Evolutionary conservation across 92 coral and sea anemone genomes (phyloP), one percentile per base, ranked within the genome.

Genomic region (Hydrozoanthus gracilis): DNA sequence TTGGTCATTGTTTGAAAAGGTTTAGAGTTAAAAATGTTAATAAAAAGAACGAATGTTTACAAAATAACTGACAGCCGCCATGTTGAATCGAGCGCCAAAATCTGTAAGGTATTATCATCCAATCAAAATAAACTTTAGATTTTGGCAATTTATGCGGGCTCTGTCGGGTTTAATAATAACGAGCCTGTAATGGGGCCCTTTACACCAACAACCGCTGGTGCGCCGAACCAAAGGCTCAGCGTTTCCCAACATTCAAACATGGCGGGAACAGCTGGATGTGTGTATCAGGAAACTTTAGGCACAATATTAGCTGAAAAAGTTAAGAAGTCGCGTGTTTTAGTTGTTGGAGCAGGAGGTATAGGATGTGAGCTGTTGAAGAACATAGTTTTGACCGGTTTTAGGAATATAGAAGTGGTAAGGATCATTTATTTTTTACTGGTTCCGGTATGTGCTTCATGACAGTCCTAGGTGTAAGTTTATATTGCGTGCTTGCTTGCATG

Each of bases 311-410:
- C 94, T 72, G 89, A 92, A 52, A 78, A 82, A 12, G 97, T 97
- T 54, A 76, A 58, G 50, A 95, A 88, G 52, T 73, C 94, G 67
- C 92, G 90, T 72, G 90, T 97, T 46, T 86, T 97, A 16, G 98
- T 97, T 2, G 99, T 97, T 79, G 99, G 99, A 78, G 99, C 99
- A 71, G 99, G 99, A 46, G 99, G 99, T 1, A 97, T 97, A 71
- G 99, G 99, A 8, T 97, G 99, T 86, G 99, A 97, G 82, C 97
- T 97, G 46, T 85, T 97, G 14, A 97, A 97, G 83, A 97, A 95
- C 71, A 89, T 97, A 72, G 99, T 95, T 82, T 86, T 97, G 73
- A 93, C 98, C 3, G 99, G 99, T 39, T 97, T 97, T 84, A 95
- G 94, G 79, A 93, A 95, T 78, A 95, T 97, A 20, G 97, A 97